Evolutionary conservation across 2,797 vertebrate genomes (phyloP).

Genomic region (Spheniscus humboldti): DNA sequence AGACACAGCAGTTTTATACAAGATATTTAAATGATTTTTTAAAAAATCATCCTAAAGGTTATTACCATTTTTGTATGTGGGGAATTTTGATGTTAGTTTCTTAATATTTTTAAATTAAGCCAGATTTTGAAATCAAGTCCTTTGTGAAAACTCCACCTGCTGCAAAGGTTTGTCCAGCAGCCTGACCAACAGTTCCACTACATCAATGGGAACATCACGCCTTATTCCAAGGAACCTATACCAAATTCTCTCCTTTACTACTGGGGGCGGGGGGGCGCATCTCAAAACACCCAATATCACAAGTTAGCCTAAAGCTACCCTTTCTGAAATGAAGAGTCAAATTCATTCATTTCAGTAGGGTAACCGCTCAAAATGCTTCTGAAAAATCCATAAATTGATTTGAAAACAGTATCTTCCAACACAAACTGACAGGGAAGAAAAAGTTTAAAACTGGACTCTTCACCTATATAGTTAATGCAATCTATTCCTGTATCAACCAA

Average conservation of each 20-base stretch:
- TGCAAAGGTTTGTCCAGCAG: not conserved
- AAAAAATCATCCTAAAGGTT: too few species aligned
- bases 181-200: not conserved
- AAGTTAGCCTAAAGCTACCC: not conserved
- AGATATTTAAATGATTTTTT: not conserved
- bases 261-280: too few species aligned
- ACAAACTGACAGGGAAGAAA: not conserved
- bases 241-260: not conserved
- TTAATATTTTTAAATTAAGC: not conserved
- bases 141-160: not conserved
- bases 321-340: not conserved
- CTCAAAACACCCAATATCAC: rapidly evolving
- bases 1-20: not conserved
- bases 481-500: too few species aligned
- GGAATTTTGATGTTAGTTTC: not conserved
- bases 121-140: not conserved
- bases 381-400: not conserved
- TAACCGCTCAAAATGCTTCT: not conserved
- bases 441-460: not conserved
- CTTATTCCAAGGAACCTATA: not conserved
- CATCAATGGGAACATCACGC: rapidly evolving
- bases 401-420: not conserved
- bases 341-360: not conserved
- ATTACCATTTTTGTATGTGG: rapidly evolving
- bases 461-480: too few species aligned